A percentile compares a stretch with the other conserved stretches of the same genome.
Conservation (phyloP, 2,113 vertebrate genomes). For the Megatriorchis doriae region DNA sequence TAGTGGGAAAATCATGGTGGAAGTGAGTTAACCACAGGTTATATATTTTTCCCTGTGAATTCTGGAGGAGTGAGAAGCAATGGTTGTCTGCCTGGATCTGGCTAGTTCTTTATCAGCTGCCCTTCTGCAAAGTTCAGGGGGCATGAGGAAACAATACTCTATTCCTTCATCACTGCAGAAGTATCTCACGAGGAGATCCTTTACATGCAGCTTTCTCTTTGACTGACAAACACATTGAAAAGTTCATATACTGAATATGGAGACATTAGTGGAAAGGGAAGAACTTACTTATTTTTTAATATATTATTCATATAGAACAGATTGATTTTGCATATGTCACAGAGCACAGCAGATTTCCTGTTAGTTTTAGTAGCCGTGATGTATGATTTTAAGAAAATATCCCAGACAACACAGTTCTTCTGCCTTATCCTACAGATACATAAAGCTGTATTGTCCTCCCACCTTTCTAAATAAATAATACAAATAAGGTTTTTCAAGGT, state of each 20-base stretch:
- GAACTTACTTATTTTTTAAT: neutral
- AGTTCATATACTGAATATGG: neutral
- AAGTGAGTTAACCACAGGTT: neutral
- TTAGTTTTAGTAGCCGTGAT: neutral
- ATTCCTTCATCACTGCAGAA: neutral
- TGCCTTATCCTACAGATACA: neutral
- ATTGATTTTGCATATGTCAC: constrained; percentile 28
- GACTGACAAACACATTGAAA: neutral
- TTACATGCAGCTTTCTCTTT: neutral
- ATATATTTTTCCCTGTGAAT: neutral
- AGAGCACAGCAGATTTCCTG: neutral
- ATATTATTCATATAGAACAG: neutral
- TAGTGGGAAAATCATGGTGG: neutral
- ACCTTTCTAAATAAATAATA: neutral
- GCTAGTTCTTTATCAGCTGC: neutral
- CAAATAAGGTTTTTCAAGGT: neutral
- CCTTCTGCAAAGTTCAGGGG: neutral
- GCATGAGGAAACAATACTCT: neutral
- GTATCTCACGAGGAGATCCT: neutral
- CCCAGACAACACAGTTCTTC: neutral
- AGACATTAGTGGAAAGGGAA: neutral
- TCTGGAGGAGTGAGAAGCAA: neutral
- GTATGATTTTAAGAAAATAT: neutral
- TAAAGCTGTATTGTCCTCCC: neutral
- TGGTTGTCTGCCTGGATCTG: neutral